phyloP scores from a whole-genome alignment of 2,113 vertebrate species.

The Furnarius figulus region DNA sequence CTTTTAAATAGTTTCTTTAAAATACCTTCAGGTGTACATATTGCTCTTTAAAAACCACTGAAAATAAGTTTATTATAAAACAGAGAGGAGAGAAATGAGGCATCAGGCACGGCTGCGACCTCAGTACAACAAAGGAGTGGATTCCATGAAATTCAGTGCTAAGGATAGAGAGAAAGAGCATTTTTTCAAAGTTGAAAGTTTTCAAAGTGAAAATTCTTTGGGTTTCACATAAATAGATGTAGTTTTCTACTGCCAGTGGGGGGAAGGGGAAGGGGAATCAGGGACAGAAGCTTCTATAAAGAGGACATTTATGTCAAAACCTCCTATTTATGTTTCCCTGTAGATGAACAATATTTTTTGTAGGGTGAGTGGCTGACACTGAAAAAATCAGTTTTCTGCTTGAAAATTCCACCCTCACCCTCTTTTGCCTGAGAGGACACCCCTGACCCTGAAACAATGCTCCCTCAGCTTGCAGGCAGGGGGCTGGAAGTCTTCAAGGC shows the following conservation, averaged over 20 bases:
- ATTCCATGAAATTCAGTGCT: not conserved
- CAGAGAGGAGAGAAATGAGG: constrained; percentile 19
- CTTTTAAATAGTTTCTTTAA: constrained; percentile 72
- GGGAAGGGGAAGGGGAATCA: accelerated
- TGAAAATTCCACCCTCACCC: not conserved
- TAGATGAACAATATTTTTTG: not conserved
- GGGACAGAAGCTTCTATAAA: not conserved
- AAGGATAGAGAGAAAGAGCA: not conserved
- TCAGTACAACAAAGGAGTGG: not conserved
- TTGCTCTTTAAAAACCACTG: constrained; percentile 22
- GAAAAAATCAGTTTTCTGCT: not conserved
- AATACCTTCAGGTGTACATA: constrained; percentile 65
- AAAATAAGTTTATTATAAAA: constrained; percentile 47
- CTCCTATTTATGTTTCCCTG: not conserved
- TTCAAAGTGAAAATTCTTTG: not conserved
- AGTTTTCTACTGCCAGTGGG: not conserved
- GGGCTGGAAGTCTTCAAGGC: not conserved
- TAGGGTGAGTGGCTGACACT: not conserved
- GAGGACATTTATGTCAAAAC: not conserved
- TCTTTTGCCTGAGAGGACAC: not conserved
- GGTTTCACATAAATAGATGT: not conserved
- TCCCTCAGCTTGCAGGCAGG: not conserved
- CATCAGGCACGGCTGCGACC: not conserved
- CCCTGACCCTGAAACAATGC: accelerated
- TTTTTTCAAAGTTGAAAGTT: not conserved